Percentiles rank a stretch among this genome's conserved stretches.
phyloP scores from a whole-genome alignment of 1,140 invertebrate species.

The Adelges cooleyi region DNA sequence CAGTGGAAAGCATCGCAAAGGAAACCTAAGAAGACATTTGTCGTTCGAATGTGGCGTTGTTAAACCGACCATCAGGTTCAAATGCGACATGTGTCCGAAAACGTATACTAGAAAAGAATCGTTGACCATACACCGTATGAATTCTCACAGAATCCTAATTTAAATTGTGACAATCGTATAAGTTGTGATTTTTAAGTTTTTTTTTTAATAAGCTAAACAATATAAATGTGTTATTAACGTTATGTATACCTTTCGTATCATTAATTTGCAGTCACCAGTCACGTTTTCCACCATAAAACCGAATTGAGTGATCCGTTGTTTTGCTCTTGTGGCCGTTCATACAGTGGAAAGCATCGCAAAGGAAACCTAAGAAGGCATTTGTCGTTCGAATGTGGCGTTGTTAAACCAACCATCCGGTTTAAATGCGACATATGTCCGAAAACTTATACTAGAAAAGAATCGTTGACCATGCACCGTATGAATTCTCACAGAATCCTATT shows the following conservation, averaged over 20 bases:
- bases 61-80: conserved; percentile 41
- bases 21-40: conserved; percentile 43
- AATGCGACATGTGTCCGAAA: conserved; percentile 14
- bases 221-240: too few species aligned
- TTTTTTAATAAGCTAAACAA: too few species aligned
- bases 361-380: conserved; percentile 28
- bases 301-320: neutral
- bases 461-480: too few species aligned
- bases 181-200: too few species aligned
- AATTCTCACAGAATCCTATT: too few species aligned
- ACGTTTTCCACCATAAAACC: too few species aligned
- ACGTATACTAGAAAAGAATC: conserved; percentile 10
- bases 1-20: conserved; percentile 33
- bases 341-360: conserved; percentile 28
- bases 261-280: too few species aligned
- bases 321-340: conserved; percentile 31
- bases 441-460: conserved; percentile 35
- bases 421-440: conserved; percentile 34
- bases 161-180: too few species aligned
- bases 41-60: conserved; percentile 43
- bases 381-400: conserved; percentile 30
- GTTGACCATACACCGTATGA: neutral
- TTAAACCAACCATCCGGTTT: conserved; percentile 30
- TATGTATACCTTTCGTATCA: too few species aligned
- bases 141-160: neutral